Evolutionary conservation across 2,888 invertebrate species (phyloP).

Genomic region (Lissocephala sabroskyi): DNA sequence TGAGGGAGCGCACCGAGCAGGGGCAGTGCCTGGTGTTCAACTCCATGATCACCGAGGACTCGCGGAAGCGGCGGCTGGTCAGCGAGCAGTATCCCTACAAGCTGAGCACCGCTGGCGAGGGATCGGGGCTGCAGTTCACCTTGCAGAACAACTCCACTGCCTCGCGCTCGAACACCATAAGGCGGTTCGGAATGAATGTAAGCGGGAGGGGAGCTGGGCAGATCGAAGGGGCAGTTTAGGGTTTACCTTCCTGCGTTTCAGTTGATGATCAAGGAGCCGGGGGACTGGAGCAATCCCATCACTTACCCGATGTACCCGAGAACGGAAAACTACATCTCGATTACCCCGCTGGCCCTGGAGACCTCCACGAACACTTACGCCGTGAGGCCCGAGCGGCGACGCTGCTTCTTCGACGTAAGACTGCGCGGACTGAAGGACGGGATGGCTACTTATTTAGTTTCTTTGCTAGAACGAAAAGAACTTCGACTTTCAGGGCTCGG

Average conservation of each 20-base stretch:
- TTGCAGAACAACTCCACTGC: slow-evolving; percentile 34
- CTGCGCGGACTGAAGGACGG: too few species aligned
- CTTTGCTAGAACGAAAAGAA: slow-evolving; percentile 53
- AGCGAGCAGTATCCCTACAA: slow-evolving; percentile 55
- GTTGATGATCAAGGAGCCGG: slow-evolving; percentile 55
- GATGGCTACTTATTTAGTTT: too few species aligned
- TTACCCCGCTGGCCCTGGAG: slow-evolving; percentile 49
- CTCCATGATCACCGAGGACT: slow-evolving; percentile 63
- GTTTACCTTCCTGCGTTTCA: too few species aligned
- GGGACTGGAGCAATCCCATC: slow-evolving; percentile 46
- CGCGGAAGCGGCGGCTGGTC: slow-evolving; percentile 45
- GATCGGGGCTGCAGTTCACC: slow-evolving; percentile 57
- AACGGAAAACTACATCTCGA: slow-evolving; percentile 50
- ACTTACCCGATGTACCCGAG: slow-evolving; percentile 40
- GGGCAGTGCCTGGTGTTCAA: slow-evolving; percentile 73
- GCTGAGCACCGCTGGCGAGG: slow-evolving; percentile 62
- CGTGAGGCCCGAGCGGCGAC: slow-evolving; percentile 37
- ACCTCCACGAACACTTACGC: slow-evolving; percentile 37
- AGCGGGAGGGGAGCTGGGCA: slow-evolving; percentile 2
- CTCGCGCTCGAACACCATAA: slow-evolving; percentile 14
- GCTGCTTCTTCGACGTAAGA: slow-evolving; percentile 60
- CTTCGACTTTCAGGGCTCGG: slow-evolving; percentile 17
- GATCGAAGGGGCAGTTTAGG: too few species aligned
- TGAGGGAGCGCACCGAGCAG: slow-evolving; percentile 70
- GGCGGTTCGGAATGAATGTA: slow-evolving; percentile 41